These are phyloP conservation scores for Drosophila ogumai DNA, from an alignment of 1,140 invertebrate species.

Conservation along the genomic window DNA sequence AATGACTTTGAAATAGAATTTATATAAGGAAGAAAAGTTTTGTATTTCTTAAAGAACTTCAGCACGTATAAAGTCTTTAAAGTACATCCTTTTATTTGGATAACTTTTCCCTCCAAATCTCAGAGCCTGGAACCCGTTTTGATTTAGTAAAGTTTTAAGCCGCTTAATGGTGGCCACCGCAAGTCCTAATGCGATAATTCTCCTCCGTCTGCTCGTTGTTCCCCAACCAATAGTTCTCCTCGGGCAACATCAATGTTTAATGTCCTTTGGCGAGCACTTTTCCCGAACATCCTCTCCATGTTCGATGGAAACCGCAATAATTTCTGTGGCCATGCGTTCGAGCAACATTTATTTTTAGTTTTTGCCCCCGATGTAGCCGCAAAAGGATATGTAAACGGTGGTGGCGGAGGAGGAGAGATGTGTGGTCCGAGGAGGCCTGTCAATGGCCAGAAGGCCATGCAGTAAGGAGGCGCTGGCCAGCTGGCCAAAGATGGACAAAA, in stretches of 20 bases:
- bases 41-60: too few relatives aligned
- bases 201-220: not conserved
- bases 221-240: slow-evolving; percentile 6
- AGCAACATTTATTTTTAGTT: slow-evolving; percentile 74
- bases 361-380: slow-evolving; percentile 36
- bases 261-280: slow-evolving; percentile 46
- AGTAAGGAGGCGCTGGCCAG: slow-evolving; percentile 10
- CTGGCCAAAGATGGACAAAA: slow-evolving; percentile 36
- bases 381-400: slow-evolving; percentile 40
- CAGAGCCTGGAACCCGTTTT: not conserved
- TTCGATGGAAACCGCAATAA: slow-evolving; percentile 69
- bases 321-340: slow-evolving; percentile 60
- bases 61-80: not conserved
- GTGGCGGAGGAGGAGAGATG: slow-evolving; percentile 32
- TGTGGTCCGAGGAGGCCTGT: slow-evolving; percentile 46
- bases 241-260: slow-evolving; percentile 59
- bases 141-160: slow-evolving; percentile 49
- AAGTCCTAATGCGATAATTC: slow-evolving; percentile 42
- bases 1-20: not conserved
- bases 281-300: slow-evolving; percentile 19
- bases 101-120: not conserved
- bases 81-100: too few relatives aligned
- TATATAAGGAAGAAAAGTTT: too few relatives aligned
- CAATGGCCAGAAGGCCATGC: slow-evolving; percentile 53
- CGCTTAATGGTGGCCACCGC: slow-evolving; percentile 38